Evolutionary conservation across 1,140 invertebrate species (phyloP).

Genomic region (Caenorhabditis briggsae): DNA sequence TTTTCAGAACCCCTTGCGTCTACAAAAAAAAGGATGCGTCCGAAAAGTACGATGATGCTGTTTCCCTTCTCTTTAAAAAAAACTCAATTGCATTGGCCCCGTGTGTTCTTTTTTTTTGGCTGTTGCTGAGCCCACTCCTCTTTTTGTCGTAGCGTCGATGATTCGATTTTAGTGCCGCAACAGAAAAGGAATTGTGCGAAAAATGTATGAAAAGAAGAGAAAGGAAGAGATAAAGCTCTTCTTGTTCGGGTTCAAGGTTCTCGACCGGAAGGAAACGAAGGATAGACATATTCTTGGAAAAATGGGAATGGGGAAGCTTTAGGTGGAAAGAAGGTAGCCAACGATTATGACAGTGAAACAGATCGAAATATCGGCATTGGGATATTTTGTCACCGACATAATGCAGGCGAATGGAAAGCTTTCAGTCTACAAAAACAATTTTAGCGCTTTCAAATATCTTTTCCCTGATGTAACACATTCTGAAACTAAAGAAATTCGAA

Average conservation of each 20-base stretch:
- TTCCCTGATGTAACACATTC: too few species aligned
- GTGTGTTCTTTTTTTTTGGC: constrained; percentile 24
- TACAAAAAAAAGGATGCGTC: neutral
- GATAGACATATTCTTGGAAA: neutral
- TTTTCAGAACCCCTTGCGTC: neutral
- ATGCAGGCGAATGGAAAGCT: too few species aligned
- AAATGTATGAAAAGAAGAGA: neutral
- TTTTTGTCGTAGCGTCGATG: constrained; percentile 32
- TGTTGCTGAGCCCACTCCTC: neutral
- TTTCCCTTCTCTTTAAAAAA: neutral
- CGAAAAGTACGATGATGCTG: constrained; percentile 4
- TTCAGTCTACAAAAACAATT: too few species aligned
- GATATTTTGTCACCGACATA: too few species aligned
- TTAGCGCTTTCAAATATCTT: too few species aligned
- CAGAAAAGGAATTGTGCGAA: neutral
- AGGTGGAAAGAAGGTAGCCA: too few species aligned
- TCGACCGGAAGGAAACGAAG: neutral
- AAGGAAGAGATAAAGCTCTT: neutral
- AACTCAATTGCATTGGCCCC: neutral
- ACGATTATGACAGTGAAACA: too few species aligned
- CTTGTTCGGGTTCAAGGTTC: constrained; percentile 33
- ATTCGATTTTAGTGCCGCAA: constrained; percentile 18
- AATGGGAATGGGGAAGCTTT: too few species aligned
- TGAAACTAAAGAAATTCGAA: too few species aligned
- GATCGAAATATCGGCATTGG: too few species aligned